phyloP scores from a whole-genome alignment of 2,888 invertebrate species.

The Oxyteleia sp. region DNA sequence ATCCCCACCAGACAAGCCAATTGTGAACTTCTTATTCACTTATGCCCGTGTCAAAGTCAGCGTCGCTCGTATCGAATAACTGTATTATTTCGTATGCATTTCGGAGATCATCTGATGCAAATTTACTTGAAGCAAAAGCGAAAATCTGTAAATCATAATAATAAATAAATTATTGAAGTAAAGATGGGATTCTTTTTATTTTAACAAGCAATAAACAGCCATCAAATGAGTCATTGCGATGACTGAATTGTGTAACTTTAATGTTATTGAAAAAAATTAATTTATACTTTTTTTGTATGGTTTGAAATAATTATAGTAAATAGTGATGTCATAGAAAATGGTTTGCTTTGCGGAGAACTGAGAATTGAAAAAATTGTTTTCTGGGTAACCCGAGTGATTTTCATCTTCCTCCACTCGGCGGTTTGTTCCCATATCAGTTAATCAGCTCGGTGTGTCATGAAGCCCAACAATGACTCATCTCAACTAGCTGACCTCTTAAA shows the following conservation, averaged over 20 bases:
- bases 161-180: too few relatives aligned
- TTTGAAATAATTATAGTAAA: not conserved
- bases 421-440: conserved; percentile 37
- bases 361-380: conserved; percentile 44
- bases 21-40: conserved; percentile 67
- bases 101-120: too few relatives aligned
- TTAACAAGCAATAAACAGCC: too few relatives aligned
- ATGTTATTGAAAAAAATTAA: not conserved
- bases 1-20: conserved; percentile 52
- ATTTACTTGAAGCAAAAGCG: too few relatives aligned
- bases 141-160: too few relatives aligned
- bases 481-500: conserved; percentile 50
- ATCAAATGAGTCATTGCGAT: conserved; percentile 30
- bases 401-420: conserved; percentile 4
- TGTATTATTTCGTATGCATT: too few relatives aligned
- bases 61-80: too few relatives aligned
- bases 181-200: too few relatives aligned
- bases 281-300: conserved; percentile 3
- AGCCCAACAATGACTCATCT: conserved; percentile 47
- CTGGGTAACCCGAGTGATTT: conserved; percentile 17
- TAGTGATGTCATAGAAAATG: conserved; percentile 2
- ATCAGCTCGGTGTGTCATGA: conserved; percentile 40
- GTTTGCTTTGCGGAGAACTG: not conserved
- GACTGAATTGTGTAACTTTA: not conserved
- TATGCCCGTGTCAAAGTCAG: too few relatives aligned